Evolutionary conservation across 1,140 invertebrate species (phyloP).

Genomic region (Monochamus saltuarius): DNA sequence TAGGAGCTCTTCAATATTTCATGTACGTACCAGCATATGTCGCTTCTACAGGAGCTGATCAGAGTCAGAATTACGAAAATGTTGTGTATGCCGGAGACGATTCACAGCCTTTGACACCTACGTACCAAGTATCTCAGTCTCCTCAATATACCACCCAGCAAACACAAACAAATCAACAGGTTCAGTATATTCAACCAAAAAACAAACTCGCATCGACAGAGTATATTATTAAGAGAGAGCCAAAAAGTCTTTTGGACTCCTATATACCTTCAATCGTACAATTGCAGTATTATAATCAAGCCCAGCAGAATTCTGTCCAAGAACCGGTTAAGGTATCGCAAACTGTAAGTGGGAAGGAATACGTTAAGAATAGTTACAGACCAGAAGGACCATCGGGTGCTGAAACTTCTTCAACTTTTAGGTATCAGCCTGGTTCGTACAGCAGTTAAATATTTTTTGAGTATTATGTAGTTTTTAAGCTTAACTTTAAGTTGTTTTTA

Average conservation of each 20-base stretch:
- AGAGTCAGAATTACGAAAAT: conserved; percentile 31
- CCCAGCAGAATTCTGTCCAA: conserved; percentile 8
- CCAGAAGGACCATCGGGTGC: background rate
- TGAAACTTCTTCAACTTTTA: too few species aligned
- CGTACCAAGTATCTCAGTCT: conserved; percentile 16
- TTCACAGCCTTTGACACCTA: conserved; percentile 14
- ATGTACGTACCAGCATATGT: conserved; percentile 35
- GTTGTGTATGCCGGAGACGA: conserved; percentile 12
- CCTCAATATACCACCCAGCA: conserved; percentile 7
- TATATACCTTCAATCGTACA: conserved; percentile 44
- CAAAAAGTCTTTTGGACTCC: conserved; percentile 45
- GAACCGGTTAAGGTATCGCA: background rate
- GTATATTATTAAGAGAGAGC: conserved; percentile 30
- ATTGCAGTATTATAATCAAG: conserved; percentile 39
- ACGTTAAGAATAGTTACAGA: background rate
- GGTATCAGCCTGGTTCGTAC: too few species aligned
- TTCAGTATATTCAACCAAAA: conserved; percentile 1
- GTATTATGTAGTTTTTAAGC: too few species aligned
- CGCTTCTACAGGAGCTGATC: conserved; percentile 17
- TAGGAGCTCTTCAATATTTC: conserved; percentile 30
- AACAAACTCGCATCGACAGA: conserved; percentile 17
- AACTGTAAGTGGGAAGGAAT: background rate
- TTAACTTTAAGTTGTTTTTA: too few species aligned
- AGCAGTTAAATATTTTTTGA: too few species aligned
- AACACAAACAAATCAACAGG: conserved; percentile 16